A percentile compares a stretch with the other conserved stretches of the same genome.
Evolutionary conservation across 2,113 vertebrate species (phyloP).

Genomic region (Apteryx owenii): DNA sequence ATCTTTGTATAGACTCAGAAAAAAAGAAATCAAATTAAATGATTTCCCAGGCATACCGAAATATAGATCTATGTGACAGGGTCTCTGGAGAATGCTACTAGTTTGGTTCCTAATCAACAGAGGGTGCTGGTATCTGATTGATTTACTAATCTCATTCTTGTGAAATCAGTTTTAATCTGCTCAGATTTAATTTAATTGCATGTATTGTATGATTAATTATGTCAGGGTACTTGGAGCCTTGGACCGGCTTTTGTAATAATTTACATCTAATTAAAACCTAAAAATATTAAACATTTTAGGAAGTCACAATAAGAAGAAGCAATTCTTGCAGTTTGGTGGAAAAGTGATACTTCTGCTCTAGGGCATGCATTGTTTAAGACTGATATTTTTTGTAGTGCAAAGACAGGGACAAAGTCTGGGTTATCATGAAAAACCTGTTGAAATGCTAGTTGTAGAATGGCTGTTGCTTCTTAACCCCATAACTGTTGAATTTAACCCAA

Average conservation of each 20-base stretch:
- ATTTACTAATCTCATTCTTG: conserved; percentile 10
- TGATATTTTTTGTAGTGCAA: neutral
- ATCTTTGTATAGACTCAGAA: neutral
- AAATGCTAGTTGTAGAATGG: neutral
- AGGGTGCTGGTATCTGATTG: neutral
- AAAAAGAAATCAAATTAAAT: neutral
- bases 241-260: neutral
- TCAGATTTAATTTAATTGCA: conserved; percentile 11
- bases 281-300: neutral
- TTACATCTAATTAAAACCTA: neutral
- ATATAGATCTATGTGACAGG: neutral
- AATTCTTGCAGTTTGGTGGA: neutral
- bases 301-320: neutral
- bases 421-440: neutral
- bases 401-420: neutral
- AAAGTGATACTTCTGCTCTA: neutral
- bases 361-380: neutral
- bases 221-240: neutral
- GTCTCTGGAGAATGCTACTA: neutral
- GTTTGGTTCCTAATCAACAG: neutral
- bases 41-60: neutral
- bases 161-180: conserved; percentile 27
- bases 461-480: neutral
- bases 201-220: conserved; percentile 42
- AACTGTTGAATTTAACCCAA: neutral